These are phyloP conservation scores for Andrena marginata DNA, from an alignment of 2,888 invertebrate species.

Conservation along the genomic window DNA sequence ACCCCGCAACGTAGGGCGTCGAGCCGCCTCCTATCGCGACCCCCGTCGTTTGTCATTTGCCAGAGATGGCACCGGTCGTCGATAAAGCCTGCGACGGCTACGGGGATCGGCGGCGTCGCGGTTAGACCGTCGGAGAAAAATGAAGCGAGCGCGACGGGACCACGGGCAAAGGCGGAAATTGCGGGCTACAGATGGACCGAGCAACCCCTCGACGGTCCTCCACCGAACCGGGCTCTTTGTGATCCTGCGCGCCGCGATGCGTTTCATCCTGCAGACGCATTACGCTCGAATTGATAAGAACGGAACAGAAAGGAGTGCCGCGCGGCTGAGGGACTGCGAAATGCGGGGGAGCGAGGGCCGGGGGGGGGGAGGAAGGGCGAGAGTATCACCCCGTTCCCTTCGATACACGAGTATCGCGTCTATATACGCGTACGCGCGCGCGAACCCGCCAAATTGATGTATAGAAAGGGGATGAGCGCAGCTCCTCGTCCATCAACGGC, in stretches of 20 bases:
- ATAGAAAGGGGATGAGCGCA: constrained; percentile 65
- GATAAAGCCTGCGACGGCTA: constrained; percentile 25
- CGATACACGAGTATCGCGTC: constrained; percentile 31
- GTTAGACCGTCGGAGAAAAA: constrained; percentile 43
- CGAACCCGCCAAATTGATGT: constrained; percentile 72
- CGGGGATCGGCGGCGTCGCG: not conserved
- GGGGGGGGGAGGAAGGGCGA: constrained; percentile 1
- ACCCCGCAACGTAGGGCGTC: not conserved
- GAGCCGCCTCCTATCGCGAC: not conserved
- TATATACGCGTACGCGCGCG: constrained; percentile 34
- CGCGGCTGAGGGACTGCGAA: constrained; percentile 47
- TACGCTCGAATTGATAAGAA: constrained; percentile 71
- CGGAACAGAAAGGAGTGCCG: constrained; percentile 48
- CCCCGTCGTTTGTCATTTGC: constrained; percentile 24
- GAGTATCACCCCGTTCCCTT: constrained; percentile 54
- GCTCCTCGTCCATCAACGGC: constrained; percentile 74
- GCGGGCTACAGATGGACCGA: constrained; percentile 62
- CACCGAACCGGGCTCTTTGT: constrained; percentile 57
- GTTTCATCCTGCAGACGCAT: constrained; percentile 70
- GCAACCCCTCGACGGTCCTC: constrained; percentile 58
- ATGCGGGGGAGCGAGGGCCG: constrained; percentile 4
- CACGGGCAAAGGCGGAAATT: constrained; percentile 61
- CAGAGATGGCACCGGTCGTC: not conserved
- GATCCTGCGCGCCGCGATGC: constrained; percentile 59
- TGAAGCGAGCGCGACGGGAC: constrained; percentile 15